Evolutionary conservation across 2,888 invertebrate species (phyloP).

Genomic region (Pelosia muscerda): DNA sequence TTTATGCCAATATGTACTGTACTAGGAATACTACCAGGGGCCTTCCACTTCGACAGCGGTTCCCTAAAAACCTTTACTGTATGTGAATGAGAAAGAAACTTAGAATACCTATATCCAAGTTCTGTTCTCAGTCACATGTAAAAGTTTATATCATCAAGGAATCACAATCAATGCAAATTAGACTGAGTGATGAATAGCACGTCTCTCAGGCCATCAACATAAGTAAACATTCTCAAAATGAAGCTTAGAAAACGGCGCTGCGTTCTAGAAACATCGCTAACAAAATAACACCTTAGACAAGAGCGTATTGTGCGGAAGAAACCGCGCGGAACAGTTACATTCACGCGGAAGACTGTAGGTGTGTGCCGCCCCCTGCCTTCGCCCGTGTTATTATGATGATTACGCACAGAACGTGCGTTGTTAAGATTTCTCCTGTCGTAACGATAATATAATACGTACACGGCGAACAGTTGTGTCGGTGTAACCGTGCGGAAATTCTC

Average conservation of each 20-base stretch:
- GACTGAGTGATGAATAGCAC: background rate
- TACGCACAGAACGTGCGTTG: slow-evolving; percentile 19
- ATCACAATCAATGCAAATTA: background rate
- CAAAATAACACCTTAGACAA: background rate
- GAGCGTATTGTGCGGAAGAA: slow-evolving; percentile 9
- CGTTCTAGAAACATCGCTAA: slow-evolving; percentile 8
- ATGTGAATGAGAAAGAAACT: too few species aligned
- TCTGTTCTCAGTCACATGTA: background rate
- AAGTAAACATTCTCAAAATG: background rate
- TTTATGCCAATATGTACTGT: too few species aligned
- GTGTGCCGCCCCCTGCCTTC: slow-evolving; percentile 16
- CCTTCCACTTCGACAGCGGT: too few species aligned
- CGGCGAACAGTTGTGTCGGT: slow-evolving; percentile 19
- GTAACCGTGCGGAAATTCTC: slow-evolving; percentile 20
- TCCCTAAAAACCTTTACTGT: too few species aligned
- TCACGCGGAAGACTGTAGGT: slow-evolving; percentile 7
- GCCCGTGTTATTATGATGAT: slow-evolving; percentile 20
- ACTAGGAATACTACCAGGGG: too few species aligned
- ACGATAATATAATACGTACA: slow-evolving; percentile 17
- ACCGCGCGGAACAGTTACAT: slow-evolving; percentile 2
- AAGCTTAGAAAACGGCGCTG: background rate
- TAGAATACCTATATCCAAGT: too few species aligned
- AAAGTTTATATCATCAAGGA: background rate
- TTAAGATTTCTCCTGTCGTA: slow-evolving; percentile 18
- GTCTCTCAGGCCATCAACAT: background rate